Evolutionary conservation across 2,113 vertebrate species (phyloP).

Genomic region (Oceanodroma tethys): DNA sequence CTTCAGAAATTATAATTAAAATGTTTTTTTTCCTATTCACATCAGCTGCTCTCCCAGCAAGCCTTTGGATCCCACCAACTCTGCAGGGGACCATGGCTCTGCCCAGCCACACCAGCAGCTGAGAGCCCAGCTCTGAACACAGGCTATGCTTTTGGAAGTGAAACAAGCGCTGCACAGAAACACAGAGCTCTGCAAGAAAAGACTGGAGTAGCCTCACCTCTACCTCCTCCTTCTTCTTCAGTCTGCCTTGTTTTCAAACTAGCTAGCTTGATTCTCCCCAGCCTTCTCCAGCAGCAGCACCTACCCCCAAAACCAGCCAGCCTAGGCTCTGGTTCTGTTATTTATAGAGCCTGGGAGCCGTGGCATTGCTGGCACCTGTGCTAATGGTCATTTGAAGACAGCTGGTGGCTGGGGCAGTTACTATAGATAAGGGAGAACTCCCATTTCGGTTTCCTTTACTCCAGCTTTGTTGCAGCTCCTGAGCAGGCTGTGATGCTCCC

Average conservation of each 20-base stretch:
- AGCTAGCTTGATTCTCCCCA: accelerated
- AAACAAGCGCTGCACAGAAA: too few species aligned
- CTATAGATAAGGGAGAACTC: accelerated
- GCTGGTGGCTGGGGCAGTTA: accelerated
- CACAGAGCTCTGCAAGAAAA: accelerated
- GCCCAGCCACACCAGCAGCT: not conserved
- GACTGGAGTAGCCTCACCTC: accelerated
- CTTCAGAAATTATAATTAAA: too few species aligned
- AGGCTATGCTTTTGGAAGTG: accelerated
- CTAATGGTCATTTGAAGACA: not conserved
- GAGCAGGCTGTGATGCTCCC: not conserved
- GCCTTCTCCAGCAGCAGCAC: accelerated
- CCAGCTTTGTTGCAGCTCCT: accelerated
- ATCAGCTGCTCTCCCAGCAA: not conserved
- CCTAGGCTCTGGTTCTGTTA: accelerated
- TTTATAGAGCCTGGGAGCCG: not conserved
- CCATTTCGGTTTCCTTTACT: accelerated
- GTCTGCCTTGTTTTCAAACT: accelerated
- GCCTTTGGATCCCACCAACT: not conserved
- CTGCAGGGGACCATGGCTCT: accelerated
- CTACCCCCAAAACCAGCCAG: not conserved
- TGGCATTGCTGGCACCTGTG: not conserved
- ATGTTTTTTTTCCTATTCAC: not conserved
- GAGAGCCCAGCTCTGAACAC: not conserved
- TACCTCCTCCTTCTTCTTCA: too few species aligned